phyloP scores from a whole-genome alignment of 2,888 invertebrate species.

The Cyclophora punctaria region DNA sequence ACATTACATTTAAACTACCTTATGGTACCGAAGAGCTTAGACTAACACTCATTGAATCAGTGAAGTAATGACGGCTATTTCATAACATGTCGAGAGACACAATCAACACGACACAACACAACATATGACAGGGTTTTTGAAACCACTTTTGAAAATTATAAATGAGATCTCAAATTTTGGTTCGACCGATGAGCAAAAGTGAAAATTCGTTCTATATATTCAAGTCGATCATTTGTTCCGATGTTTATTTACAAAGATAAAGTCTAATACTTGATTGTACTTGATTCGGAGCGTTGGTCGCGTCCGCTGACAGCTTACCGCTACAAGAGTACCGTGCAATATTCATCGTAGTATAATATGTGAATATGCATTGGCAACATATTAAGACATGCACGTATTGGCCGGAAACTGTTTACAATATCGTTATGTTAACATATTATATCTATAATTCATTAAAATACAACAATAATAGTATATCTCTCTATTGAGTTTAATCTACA shows the following conservation, averaged over 20 bases:
- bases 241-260: slow-evolving; percentile 31
- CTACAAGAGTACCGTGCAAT: slow-evolving; percentile 47
- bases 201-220: slow-evolving; percentile 49
- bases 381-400: slow-evolving; percentile 59
- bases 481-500: slow-evolving; percentile 65
- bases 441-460: slow-evolving; percentile 56
- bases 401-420: slow-evolving; percentile 64
- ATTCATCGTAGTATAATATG: slow-evolving; percentile 30
- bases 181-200: slow-evolving; percentile 61
- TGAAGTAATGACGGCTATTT: slow-evolving; percentile 17
- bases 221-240: slow-evolving; percentile 49
- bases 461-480: slow-evolving; percentile 67
- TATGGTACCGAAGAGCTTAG: no score
- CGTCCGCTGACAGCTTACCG: slow-evolving; percentile 31
- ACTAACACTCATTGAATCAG: slow-evolving; percentile 6
- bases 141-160: slow-evolving; percentile 27
- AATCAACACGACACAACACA: no score
- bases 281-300: slow-evolving; percentile 34
- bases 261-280: slow-evolving; percentile 56
- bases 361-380: slow-evolving; percentile 56
- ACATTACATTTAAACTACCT: no score
- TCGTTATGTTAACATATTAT: slow-evolving; percentile 36
- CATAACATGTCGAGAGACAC: slow-evolving; percentile 13
- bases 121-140: no score
- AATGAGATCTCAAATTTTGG: slow-evolving; percentile 71